Evolutionary conservation across 2,888 invertebrate genomes (phyloP).

Genomic region (Limulus polyphemus): DNA sequence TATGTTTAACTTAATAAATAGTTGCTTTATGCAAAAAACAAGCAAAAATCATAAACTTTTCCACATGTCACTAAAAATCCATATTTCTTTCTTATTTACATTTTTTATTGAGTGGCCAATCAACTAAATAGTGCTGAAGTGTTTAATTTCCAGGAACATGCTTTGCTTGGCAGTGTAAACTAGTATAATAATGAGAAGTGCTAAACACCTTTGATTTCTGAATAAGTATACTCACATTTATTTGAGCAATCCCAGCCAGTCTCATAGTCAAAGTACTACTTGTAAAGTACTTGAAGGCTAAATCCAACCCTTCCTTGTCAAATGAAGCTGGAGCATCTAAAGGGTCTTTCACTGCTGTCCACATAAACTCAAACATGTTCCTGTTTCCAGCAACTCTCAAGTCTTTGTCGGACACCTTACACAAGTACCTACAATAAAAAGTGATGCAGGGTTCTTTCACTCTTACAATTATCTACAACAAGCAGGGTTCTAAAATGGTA

Average conservation of each 20-base stretch:
- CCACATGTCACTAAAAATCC: no score
- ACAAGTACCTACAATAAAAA: conserved; percentile 58
- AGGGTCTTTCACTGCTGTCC: conserved; percentile 88
- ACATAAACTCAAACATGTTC: conserved; percentile 90
- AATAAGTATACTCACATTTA: conserved; percentile 51
- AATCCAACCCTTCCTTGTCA: conserved; percentile 58
- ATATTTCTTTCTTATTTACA: no score
- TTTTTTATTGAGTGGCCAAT: no score
- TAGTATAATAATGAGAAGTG: not conserved
- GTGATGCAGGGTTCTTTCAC: not conserved
- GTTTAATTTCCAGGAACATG: no score
- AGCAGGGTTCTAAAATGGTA: no score
- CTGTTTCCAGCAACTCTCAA: conserved; percentile 73
- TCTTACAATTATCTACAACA: not conserved
- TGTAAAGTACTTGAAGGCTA: conserved; percentile 93
- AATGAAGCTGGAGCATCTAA: conserved; percentile 47
- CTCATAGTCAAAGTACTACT: conserved; percentile 89
- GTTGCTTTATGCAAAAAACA: no score
- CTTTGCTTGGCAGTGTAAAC: no score
- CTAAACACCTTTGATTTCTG: conserved; percentile 11
- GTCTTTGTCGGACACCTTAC: conserved; percentile 81
- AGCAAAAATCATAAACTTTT: no score
- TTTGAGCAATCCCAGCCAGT: conserved; percentile 82
- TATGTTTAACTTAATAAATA: no score
- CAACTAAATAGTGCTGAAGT: no score